These are phyloP conservation scores for Hydractinia symbiolongicarpus DNA, from an alignment of 30 jellyfish, hydroid and myxozoan species.

Conservation along the genomic window DNA sequence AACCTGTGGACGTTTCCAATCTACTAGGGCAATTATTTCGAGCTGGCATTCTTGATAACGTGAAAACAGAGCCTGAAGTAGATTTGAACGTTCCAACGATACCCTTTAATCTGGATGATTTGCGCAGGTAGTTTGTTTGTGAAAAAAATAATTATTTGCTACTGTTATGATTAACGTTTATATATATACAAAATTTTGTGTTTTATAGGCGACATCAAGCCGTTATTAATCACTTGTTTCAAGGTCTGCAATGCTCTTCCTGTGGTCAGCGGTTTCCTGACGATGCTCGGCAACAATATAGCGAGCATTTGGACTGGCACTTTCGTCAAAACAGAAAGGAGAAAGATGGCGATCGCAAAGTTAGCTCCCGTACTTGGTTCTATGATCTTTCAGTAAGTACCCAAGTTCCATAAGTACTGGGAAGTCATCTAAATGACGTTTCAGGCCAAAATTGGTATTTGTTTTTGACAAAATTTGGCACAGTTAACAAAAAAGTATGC, in stretches of 20 bases:
- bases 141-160: not conserved
- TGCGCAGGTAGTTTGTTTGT: constrained; percentile 38
- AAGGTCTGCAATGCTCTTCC: constrained; percentile 86
- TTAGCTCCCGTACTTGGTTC: constrained; percentile 83
- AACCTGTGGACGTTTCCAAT: constrained; percentile 15
- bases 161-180: not conserved
- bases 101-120: constrained; percentile 53
- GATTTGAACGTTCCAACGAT: constrained; percentile 43
- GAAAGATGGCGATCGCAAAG: constrained; percentile 55
- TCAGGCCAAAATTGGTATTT: no score
- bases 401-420: no score
- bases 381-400: constrained; percentile 52
- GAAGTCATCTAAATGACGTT: not conserved
- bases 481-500: no score
- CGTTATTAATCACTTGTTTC: constrained; percentile 47
- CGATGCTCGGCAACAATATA: constrained; percentile 44
- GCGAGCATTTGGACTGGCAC: constrained; percentile 98
- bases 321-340: constrained; percentile 69
- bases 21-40: constrained; percentile 29
- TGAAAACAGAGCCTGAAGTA: not conserved
- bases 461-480: no score
- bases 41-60: constrained; percentile 22
- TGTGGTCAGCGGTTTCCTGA: constrained; percentile 87
- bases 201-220: constrained; percentile 62
- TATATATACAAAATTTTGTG: not conserved